A percentile compares a stretch with the other conserved stretches of the same genome.
phyloP scores from a whole-genome alignment of 2,888 invertebrate species.

The Synanthedon myopaeformis region DNA sequence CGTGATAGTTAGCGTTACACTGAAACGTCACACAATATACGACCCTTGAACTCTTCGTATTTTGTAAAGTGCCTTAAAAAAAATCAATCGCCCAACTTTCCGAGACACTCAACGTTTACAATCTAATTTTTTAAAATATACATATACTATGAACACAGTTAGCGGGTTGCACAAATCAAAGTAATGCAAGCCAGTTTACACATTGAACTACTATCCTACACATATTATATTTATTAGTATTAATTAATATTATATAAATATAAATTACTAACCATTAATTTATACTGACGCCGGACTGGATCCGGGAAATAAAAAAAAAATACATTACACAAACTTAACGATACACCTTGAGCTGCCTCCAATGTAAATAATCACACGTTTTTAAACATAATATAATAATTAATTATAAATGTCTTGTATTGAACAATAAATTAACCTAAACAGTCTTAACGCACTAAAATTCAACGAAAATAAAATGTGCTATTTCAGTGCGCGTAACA shows the following conservation, averaged over 20 bases:
- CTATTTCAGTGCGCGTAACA: conserved; percentile 40
- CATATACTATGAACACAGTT: conserved; percentile 48
- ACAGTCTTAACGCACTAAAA: conserved; percentile 47
- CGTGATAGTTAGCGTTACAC: no score
- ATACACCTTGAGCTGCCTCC: conserved; percentile 23
- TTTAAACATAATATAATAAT: conserved; percentile 10
- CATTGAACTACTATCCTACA: background rate
- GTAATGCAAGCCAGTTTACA: conserved; percentile 28
- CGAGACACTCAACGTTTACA: no score
- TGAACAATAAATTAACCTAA: conserved; percentile 32
- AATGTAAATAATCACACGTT: conserved; percentile 8
- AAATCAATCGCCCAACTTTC: no score
- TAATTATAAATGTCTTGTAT: conserved; percentile 30
- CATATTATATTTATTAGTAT: no score
- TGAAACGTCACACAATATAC: no score
- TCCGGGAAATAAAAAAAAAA: no score
- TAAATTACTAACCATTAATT: no score
- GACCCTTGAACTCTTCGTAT: no score
- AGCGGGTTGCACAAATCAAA: conserved; percentile 43
- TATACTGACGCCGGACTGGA: no score
- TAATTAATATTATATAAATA: no score
- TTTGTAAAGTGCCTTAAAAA: no score
- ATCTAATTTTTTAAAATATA: no score
- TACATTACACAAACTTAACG: background rate
- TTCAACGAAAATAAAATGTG: conserved; percentile 23